Conservation (phyloP, 2,113 vertebrate species). For the Nibea coibor region DNA sequence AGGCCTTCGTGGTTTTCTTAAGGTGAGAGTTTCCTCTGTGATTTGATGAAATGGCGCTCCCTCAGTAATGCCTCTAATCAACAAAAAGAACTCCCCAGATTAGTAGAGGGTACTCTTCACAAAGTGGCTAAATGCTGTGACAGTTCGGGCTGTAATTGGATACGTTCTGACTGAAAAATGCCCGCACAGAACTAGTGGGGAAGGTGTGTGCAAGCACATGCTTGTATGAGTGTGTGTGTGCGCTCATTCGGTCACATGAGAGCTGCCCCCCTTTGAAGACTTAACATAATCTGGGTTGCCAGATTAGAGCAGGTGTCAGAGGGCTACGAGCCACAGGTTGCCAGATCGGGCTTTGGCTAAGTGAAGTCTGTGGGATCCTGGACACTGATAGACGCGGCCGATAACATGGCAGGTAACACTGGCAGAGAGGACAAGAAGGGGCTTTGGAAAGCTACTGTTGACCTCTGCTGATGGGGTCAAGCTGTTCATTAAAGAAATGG, state of each 20-base stretch:
- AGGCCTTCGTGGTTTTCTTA: not conserved
- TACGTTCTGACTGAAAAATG: slow-evolving; percentile 11
- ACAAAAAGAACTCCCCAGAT: slow-evolving; percentile 18
- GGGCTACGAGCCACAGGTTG: slow-evolving; percentile 67
- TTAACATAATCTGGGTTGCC: slow-evolving; percentile 76
- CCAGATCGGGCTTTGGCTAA: slow-evolving; percentile 67
- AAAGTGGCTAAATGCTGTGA: not conserved
- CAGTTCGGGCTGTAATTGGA: not conserved
- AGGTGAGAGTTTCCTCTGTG: slow-evolving; percentile 5
- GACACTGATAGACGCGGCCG: slow-evolving; percentile 77
- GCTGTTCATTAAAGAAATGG: slow-evolving; percentile 80
- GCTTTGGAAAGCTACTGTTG: slow-evolving; percentile 76
- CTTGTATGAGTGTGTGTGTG: slow-evolving; percentile 30
- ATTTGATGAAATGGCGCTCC: slow-evolving; percentile 13
- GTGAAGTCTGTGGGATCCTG: slow-evolving; percentile 71
- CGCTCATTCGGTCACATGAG: slow-evolving; percentile 54
- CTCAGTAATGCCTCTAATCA: slow-evolving; percentile 17
- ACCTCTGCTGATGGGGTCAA: slow-evolving; percentile 81
- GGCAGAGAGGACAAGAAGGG: slow-evolving; percentile 61
- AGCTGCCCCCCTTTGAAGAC: slow-evolving; percentile 61
- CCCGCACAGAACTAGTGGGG: not conserved
- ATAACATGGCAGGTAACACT: slow-evolving; percentile 66
- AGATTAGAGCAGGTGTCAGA: slow-evolving; percentile 77
- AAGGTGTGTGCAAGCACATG: slow-evolving; percentile 3
- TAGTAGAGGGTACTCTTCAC: not conserved